These are phyloP conservation scores for Micoletzkya japonica DNA, from an alignment of 2,888 invertebrate genomes.

Conservation along the genomic window DNA sequence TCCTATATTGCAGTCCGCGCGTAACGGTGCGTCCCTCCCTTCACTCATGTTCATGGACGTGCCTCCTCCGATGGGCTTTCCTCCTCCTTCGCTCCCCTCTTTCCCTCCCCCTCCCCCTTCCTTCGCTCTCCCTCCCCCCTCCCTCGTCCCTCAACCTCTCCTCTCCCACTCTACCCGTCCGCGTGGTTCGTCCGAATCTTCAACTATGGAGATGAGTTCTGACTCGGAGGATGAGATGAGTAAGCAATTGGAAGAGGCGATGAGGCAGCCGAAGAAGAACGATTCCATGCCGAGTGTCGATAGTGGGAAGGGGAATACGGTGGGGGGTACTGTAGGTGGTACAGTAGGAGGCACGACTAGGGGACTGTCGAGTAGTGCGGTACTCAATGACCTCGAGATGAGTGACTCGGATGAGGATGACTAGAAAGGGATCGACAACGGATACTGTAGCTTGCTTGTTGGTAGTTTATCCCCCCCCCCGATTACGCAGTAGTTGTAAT, in stretches of 20 bases:
- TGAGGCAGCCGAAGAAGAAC: not conserved
- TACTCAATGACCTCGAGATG: conserved; percentile 26
- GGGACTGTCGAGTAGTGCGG: not conserved
- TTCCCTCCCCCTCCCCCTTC: not conserved
- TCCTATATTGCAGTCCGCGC: too few relatives aligned
- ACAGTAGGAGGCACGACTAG: not conserved
- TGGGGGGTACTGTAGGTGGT: not conserved
- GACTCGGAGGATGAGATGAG: conserved; percentile 5
- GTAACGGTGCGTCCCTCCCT: too few relatives aligned
- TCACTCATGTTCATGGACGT: not conserved
- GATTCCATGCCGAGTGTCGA: not conserved
- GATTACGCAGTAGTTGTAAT: too few relatives aligned
- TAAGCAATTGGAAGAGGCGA: not conserved
- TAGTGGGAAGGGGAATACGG: too few relatives aligned
- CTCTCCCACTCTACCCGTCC: not conserved
- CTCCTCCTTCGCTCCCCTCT: not conserved
- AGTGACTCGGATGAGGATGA: conserved; percentile 27
- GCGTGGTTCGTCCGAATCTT: not conserved
- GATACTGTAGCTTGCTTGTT: too few relatives aligned
- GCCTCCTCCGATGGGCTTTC: not conserved
- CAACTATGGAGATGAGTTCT: conserved; percentile 24
- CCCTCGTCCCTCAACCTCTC: not conserved
- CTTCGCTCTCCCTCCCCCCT: not conserved
- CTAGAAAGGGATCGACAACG: too few relatives aligned
- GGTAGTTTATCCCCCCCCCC: too few relatives aligned